A percentile compares a stretch with the other conserved stretches of the same genome.
These are phyloP conservation scores for Harpagifer antarcticus DNA, from an alignment of 2,797 vertebrate species.

Conservation along the genomic window DNA sequence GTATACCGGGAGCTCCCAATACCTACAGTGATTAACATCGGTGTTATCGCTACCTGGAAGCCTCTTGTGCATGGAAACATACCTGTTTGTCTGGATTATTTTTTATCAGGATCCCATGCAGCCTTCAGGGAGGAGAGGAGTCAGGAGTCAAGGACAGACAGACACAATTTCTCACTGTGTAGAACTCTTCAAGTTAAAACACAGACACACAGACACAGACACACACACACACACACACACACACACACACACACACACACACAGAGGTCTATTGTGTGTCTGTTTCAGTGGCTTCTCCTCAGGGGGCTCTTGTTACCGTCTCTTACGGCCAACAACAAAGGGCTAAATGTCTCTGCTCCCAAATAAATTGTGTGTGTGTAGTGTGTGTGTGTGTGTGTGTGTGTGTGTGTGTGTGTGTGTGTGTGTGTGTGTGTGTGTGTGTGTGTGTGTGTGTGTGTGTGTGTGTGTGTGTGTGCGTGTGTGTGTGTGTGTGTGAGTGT, in stretches of 20 bases:
- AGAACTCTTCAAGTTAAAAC: slow-evolving; percentile 22
- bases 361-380: slow-evolving; percentile 35
- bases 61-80: slow-evolving; percentile 9
- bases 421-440: neutral
- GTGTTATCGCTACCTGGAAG: no score
- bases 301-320: slow-evolving; percentile 77
- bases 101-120: slow-evolving; percentile 23
- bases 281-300: slow-evolving; percentile 64
- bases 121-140: slow-evolving; percentile 43
- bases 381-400: neutral
- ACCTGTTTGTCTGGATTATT: neutral
- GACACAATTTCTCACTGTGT: slow-evolving; percentile 41
- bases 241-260: slow-evolving; percentile 7
- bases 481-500: neutral
- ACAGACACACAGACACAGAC: slow-evolving; percentile 39
- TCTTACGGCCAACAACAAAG: slow-evolving; percentile 72
- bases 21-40: no score
- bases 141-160: slow-evolving; percentile 31
- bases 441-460: neutral
- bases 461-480: neutral
- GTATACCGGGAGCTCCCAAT: slow-evolving; percentile 21
- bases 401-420: slow-evolving; percentile 14
- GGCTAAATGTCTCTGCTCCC: slow-evolving; percentile 72
- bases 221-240: slow-evolving; percentile 13
- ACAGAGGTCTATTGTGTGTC: slow-evolving; percentile 76